phyloP scores from a whole-genome alignment of 1,140 invertebrate species.

The Drosophila bocqueti region DNA sequence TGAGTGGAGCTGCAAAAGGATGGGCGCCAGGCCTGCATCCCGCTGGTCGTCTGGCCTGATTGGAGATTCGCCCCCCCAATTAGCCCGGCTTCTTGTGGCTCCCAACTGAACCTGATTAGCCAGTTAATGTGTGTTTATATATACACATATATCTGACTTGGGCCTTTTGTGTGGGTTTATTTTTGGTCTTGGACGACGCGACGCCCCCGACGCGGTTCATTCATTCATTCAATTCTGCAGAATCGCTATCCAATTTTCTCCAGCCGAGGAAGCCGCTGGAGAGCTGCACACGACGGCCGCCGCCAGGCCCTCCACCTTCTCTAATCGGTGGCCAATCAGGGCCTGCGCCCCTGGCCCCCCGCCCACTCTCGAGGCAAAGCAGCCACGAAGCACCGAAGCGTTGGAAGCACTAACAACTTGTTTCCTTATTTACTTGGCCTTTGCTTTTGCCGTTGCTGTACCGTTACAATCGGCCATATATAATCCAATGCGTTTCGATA shows the following conservation, averaged over 20 bases:
- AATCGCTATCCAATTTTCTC: slow-evolving; percentile 28
- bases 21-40: background rate
- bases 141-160: background rate
- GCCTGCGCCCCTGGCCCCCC: background rate
- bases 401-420: slow-evolving; percentile 9
- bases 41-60: slow-evolving; percentile 41
- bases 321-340: background rate
- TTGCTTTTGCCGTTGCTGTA: slow-evolving; percentile 43
- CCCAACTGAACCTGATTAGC: slow-evolving; percentile 29
- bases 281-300: slow-evolving; percentile 29
- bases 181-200: slow-evolving; percentile 24
- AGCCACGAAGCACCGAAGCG: background rate
- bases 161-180: slow-evolving; percentile 24
- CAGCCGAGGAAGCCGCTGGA: slow-evolving; percentile 18
- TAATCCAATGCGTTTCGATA: slow-evolving; percentile 54
- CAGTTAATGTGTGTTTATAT: slow-evolving; percentile 18
- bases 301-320: background rate
- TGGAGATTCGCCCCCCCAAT: slow-evolving; percentile 38
- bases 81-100: slow-evolving; percentile 30
- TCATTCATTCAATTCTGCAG: slow-evolving; percentile 10
- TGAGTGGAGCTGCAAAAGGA: background rate
- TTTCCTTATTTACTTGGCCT: slow-evolving; percentile 49
- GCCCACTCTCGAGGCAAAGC: background rate
- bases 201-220: slow-evolving; percentile 3
- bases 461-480: slow-evolving; percentile 27